These are phyloP conservation scores for Drosophila nebulosa DNA, from an alignment of 1,140 invertebrate genomes.

Conservation along the genomic window DNA sequence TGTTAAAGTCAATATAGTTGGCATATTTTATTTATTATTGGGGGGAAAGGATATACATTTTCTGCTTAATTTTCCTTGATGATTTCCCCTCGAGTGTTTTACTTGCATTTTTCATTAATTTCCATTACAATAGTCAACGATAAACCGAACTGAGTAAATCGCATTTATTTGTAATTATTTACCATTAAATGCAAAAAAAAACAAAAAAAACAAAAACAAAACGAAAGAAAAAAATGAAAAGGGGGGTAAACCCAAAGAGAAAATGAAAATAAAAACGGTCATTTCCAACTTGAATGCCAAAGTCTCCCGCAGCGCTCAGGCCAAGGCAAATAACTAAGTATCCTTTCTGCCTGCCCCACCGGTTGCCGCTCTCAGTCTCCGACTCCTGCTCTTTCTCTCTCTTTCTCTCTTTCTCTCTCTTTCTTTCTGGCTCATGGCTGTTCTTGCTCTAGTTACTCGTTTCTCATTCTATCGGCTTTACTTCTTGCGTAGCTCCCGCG, in stretches of 20 bases:
- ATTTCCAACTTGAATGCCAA: conserved; percentile 10
- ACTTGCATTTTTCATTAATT: conserved; percentile 57
- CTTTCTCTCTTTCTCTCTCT: conserved; percentile 1
- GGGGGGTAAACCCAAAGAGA: neutral
- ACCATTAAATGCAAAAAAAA: conserved; percentile 64
- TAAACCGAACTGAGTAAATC: conserved; percentile 35
- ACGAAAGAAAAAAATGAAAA: neutral
- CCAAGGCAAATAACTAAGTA: conserved; percentile 54
- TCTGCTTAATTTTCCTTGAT: conserved; percentile 29
- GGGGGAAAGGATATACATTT: neutral
- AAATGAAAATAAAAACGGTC: neutral
- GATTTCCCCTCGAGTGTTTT: neutral
- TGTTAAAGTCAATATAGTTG: neutral
- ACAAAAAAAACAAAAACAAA: neutral
- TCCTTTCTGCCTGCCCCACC: conserved; percentile 12
- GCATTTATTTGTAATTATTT: conserved; percentile 75
- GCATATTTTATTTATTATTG: neutral
- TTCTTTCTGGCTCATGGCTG: neutral
- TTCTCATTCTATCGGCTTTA: conserved; percentile 41
- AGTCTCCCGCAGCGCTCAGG: conserved; percentile 33
- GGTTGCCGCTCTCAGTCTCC: neutral
- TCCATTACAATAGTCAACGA: conserved; percentile 42
- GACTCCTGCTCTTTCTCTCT: neutral
- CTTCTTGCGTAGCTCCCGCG: conserved; percentile 35
- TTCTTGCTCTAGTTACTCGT: conserved; percentile 13